Evolutionary conservation across 2,888 invertebrate species (phyloP), one percentile per base, ranked within the genome.

Genomic region (Gryllus longicercus): DNA sequence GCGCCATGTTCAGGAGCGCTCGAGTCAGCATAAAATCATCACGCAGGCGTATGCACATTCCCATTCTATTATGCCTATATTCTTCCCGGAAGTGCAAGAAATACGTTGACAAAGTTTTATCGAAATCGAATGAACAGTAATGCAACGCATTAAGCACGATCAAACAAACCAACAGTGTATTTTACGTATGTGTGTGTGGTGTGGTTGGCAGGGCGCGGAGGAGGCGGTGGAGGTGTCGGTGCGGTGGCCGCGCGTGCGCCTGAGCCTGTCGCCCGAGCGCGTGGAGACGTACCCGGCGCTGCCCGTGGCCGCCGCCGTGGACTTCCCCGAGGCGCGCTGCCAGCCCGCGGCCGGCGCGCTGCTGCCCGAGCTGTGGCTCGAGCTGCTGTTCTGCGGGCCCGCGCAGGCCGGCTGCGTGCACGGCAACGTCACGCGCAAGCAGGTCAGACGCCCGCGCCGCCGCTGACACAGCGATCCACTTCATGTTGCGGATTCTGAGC

Each of bases 231-330:
- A 81, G 76, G 89, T 95, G 84, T 94, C 95, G 84, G 95, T 95
- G 11, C 90, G 93, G 87, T 95, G 95, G 95, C 95, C 95, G 11
- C 90, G 90, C 81, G 93, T 94, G 1, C 90, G 90, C 82, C 86
- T 95, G 83, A 91, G 91, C 79, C 89, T 95, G 78, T 93, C 92
- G 80, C 94, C 94, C 5, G 93, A 93, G 84, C 91, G 92, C 84
- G 91, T 95, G 79, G 92, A 92, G 84, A 95, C 95, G 78, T 95
- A 95, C 87, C 95, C 95, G 8, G 93, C 92, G 85, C 88, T 90
- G 81, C 91, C 93, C 50, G 93, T 95, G 82, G 91, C 91, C 83
- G 94, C 94, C 0, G 92, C 92, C 5, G 86, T 95, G 83, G 92
- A 93, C 85, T 95, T 95, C 85, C 92, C 93, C 11, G 92, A 92